phyloP scores from a whole-genome alignment of 92 coral and sea anemone species.

The Actinostola sp. region DNA sequence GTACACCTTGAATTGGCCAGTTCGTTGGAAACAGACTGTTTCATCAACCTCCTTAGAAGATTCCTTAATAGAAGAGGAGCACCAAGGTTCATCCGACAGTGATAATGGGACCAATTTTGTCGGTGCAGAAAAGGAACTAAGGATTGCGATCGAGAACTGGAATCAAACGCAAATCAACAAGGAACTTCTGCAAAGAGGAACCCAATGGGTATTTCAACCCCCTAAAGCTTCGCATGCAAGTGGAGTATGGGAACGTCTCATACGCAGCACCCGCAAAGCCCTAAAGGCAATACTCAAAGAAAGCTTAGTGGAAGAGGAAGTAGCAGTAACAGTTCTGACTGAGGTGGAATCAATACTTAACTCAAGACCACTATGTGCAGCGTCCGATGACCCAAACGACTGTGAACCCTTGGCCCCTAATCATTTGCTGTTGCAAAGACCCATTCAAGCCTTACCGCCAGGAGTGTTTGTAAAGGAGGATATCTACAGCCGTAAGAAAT shows the following conservation, averaged over 20 bases:
- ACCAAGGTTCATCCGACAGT: slow-evolving; percentile 36
- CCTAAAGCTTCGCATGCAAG: slow-evolving; percentile 43
- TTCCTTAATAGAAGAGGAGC: slow-evolving; percentile 47
- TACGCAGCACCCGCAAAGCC: slow-evolving; percentile 35
- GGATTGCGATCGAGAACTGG: slow-evolving; percentile 32
- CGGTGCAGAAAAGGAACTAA: slow-evolving; percentile 39
- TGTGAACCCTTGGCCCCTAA: slow-evolving; percentile 40
- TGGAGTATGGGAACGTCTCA: slow-evolving; percentile 42
- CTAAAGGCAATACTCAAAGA: slow-evolving; percentile 52
- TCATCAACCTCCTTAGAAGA: slow-evolving; percentile 36
- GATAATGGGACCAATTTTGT: slow-evolving; percentile 49
- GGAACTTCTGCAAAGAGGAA: slow-evolving; percentile 35
- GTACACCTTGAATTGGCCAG: slow-evolving; percentile 48
- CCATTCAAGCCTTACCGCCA: slow-evolving; percentile 26
- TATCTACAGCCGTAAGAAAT: slow-evolving; percentile 34
- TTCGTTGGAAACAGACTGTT: slow-evolving; percentile 40
- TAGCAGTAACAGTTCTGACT: slow-evolving; percentile 40
- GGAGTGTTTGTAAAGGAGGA: slow-evolving; percentile 40
- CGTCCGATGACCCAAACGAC: slow-evolving; percentile 43
- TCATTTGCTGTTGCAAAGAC: slow-evolving; percentile 46
- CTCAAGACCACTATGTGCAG: slow-evolving; percentile 48
- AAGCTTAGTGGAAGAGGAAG: slow-evolving; percentile 52
- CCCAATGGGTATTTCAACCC: slow-evolving; percentile 36
- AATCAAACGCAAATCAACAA: slow-evolving; percentile 34
- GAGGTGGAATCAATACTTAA: slow-evolving; percentile 56